These are phyloP conservation scores for Drosophila pseudotakahashii DNA, from an alignment of 2,888 invertebrate species.

Conservation along the genomic window DNA sequence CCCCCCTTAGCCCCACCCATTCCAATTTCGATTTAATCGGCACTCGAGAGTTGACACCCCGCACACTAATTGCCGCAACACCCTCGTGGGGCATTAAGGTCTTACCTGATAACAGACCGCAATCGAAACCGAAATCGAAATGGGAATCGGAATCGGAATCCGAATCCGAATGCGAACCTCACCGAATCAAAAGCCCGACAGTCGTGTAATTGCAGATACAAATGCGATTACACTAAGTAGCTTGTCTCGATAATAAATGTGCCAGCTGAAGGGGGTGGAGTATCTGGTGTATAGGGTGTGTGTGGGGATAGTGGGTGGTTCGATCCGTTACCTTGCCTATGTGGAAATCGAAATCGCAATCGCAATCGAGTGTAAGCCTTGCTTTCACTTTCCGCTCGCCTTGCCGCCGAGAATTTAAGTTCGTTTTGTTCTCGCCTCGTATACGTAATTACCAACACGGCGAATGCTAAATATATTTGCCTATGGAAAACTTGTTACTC, in stretches of 20 bases:
- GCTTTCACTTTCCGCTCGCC: constrained; percentile 44
- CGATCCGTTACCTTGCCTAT: constrained; percentile 16
- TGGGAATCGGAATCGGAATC: constrained; percentile 34
- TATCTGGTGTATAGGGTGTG: not conserved
- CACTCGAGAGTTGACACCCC: constrained; percentile 40
- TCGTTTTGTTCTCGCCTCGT: constrained; percentile 32
- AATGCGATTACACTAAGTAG: constrained; percentile 73
- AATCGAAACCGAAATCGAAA: constrained; percentile 41
- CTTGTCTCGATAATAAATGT: constrained; percentile 49
- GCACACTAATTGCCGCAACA: constrained; percentile 43
- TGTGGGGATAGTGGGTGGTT: not conserved
- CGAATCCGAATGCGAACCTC: constrained; percentile 3
- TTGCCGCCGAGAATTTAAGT: constrained; percentile 27
- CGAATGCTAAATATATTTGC: constrained; percentile 21
- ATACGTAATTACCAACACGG: constrained; percentile 19
- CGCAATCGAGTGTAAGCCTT: constrained; percentile 35
- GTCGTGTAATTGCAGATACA: constrained; percentile 53
- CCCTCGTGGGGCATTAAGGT: constrained; percentile 38
- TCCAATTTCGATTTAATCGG: constrained; percentile 28
- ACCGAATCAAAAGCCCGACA: constrained; percentile 30
- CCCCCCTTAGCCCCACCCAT: not conserved
- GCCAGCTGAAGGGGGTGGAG: not conserved
- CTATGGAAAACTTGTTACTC: constrained; percentile 5
- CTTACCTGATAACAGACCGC: constrained; percentile 54
- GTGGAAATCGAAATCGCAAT: constrained; percentile 26